A percentile compares a stretch with the other conserved stretches of the same genome.
Evolutionary conservation across 2,888 invertebrate species (phyloP).

Genomic region (Balanococcus diminutus): DNA sequence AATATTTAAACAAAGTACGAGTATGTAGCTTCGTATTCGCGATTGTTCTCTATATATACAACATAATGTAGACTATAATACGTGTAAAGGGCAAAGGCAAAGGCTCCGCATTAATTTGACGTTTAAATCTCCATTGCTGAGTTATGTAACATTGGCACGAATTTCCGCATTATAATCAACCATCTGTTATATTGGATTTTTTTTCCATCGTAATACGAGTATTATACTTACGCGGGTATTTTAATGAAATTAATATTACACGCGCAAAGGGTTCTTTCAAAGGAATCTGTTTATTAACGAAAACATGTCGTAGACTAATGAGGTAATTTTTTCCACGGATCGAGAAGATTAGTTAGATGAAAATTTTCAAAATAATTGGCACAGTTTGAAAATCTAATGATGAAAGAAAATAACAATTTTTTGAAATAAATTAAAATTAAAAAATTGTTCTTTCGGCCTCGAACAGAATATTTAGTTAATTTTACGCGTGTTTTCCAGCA

Average conservation of each 20-base stretch:
- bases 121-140: conserved; percentile 14
- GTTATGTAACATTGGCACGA: conserved; percentile 6
- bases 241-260: not conserved
- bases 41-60: not conserved
- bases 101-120: conserved; percentile 8
- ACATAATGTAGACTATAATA: not conserved
- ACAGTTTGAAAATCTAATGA: not conserved
- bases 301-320: not conserved
- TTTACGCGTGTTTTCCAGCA: not conserved
- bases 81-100: not conserved
- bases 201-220: not conserved
- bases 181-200: not conserved
- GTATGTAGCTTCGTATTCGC: not conserved
- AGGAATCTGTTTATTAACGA: not conserved
- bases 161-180: conserved; percentile 21
- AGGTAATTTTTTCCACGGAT: not conserved
- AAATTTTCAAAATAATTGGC: not conserved
- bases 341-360: not conserved
- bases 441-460: not conserved
- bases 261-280: not conserved
- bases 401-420: not conserved
- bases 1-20: not conserved
- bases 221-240: not conserved
- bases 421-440: not conserved
- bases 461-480: not conserved